Conservation (phyloP, 2,113 vertebrate genomes). For the Oreochromis spilurus region DNA sequence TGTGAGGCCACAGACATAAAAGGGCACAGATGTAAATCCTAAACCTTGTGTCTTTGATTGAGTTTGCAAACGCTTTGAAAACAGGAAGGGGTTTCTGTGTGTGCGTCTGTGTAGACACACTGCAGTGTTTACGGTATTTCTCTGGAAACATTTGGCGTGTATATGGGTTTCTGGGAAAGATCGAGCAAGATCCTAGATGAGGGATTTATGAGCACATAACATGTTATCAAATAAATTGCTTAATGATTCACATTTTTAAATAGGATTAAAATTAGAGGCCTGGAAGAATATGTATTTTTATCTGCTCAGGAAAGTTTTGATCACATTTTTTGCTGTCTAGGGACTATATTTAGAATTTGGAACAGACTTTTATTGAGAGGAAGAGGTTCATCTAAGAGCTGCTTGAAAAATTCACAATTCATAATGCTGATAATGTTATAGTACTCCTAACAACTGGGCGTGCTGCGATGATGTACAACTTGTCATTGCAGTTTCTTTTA, state of each 20-base stretch:
- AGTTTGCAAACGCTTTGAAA: constrained; percentile 71
- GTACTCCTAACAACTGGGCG: constrained; percentile 1
- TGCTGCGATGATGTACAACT: constrained; percentile 15
- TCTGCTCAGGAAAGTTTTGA: constrained; percentile 24
- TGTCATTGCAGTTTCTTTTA: constrained; percentile 20
- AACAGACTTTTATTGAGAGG: constrained; percentile 11
- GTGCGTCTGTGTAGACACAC: constrained; percentile 1
- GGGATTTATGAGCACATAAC: neutral
- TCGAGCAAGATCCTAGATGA: constrained; percentile 7
- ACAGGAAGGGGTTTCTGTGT: constrained; percentile 63
- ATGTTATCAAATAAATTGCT: constrained; percentile 9
- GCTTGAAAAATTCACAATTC: neutral
- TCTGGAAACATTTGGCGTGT: constrained; percentile 48
- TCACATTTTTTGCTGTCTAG: constrained; percentile 4
- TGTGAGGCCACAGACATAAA: constrained; percentile 70
- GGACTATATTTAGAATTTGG: constrained; percentile 19
- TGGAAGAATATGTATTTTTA: neutral
- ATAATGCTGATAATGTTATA: neutral
- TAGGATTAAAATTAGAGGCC: neutral
- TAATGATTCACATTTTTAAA: neutral
- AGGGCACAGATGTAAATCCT: constrained; percentile 74
- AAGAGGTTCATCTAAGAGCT: neutral
- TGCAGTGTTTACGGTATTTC: constrained; percentile 35
- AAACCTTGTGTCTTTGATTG: constrained; percentile 73
- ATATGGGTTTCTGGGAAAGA: constrained; percentile 38